Percentiles rank a stretch among this genome's conserved stretches.
phyloP scores from a whole-genome alignment of 2,113 vertebrate species.

The Vulpes vulpes region DNA sequence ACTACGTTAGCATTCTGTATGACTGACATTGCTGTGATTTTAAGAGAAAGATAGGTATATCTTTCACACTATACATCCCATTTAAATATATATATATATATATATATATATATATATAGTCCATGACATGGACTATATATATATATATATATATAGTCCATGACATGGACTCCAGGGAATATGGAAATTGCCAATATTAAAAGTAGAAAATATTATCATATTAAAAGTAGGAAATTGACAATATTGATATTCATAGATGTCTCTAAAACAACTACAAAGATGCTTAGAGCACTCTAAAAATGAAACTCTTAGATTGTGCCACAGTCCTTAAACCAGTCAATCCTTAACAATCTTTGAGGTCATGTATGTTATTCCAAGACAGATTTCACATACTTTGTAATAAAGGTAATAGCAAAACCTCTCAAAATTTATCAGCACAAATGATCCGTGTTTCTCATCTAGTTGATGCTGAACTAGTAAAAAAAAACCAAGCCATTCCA shows the following conservation, averaged over 20 bases:
- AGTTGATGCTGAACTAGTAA: not conserved
- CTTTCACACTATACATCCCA: not conserved
- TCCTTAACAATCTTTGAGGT: not conserved
- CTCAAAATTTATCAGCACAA: not conserved
- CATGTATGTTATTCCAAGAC: not conserved
- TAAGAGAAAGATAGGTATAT: not conserved
- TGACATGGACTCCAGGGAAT: not conserved
- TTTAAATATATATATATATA: not conserved
- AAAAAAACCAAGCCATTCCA: not conserved
- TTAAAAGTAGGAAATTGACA: not conserved
- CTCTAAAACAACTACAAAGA: not conserved
- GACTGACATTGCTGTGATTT: not conserved
- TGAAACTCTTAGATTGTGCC: not conserved
- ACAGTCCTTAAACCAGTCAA: not conserved
- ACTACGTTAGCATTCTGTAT: not conserved
- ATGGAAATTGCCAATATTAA: not conserved
- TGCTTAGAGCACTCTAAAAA: not conserved
- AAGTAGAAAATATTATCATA: slow-evolving; percentile 21
- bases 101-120: too few relatives aligned
- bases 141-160: not conserved
- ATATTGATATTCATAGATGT: not conserved
- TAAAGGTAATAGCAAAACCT: not conserved
- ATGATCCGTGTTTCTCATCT: not conserved
- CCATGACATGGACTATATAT: not conserved
- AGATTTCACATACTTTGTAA: not conserved